Percentiles rank a stretch among this genome's conserved stretches.
phyloP scores from a whole-genome alignment of 1,140 invertebrate genomes.

The Temnothorax longispinosus region DNA sequence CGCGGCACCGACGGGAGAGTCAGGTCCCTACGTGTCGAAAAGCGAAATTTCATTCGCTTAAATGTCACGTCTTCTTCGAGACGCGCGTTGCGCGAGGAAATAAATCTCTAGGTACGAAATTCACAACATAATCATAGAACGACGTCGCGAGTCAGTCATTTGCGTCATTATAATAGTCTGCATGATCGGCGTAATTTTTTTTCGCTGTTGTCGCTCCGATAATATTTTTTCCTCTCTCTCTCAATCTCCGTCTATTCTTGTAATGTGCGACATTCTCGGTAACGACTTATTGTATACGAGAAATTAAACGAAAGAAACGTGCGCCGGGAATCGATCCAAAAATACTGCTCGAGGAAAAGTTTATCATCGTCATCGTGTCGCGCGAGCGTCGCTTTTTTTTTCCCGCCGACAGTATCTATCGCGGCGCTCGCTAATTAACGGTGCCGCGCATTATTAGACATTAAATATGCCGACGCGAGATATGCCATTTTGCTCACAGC shows the following conservation, averaged over 20 bases:
- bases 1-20: neutral
- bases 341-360: neutral
- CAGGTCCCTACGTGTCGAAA: neutral
- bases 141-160: neutral
- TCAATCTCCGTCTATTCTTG: neutral
- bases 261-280: neutral
- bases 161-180: neutral
- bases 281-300: neutral
- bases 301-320: neutral
- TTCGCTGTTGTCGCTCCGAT: neutral
- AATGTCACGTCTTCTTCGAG: neutral
- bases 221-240: neutral
- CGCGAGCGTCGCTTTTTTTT: neutral
- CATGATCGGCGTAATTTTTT: neutral
- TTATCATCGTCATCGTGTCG: neutral
- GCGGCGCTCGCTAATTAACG: slow-evolving; percentile 54
- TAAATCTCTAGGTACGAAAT: neutral
- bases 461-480: slow-evolving; percentile 16
- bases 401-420: neutral
- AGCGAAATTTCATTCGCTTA: neutral
- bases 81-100: neutral
- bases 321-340: too few relatives aligned
- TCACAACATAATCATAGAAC: neutral
- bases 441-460: slow-evolving; percentile 36
- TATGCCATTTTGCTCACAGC: slow-evolving; percentile 50